A percentile compares a stretch with the other conserved stretches of the same genome.
Evolutionary conservation across 2,113 vertebrate genomes (phyloP).

Genomic region (Sprattus sprattus): DNA sequence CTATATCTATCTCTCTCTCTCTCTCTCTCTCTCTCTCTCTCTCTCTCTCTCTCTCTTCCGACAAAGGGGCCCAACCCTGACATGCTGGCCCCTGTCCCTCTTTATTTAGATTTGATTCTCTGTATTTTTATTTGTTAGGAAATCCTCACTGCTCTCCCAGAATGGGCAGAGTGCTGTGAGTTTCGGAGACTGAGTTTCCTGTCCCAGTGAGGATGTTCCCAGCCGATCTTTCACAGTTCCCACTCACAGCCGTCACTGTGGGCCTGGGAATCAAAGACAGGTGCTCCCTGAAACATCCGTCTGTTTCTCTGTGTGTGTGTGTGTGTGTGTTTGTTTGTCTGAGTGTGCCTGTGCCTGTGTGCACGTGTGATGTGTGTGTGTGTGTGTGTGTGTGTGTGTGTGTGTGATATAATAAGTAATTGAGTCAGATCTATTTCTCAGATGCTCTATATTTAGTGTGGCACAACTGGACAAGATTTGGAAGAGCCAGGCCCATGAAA

Average conservation of each 20-base stretch:
- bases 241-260: constrained; percentile 7
- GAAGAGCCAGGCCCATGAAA: constrained; percentile 48
- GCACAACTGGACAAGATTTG: constrained; percentile 50
- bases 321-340: constrained; percentile 15
- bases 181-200: constrained; percentile 42
- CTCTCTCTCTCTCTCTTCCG: background rate
- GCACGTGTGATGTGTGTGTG: background rate
- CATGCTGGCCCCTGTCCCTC: constrained; percentile 31
- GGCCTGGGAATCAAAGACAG: constrained; percentile 27
- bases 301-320: background rate
- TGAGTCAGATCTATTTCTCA: constrained; percentile 47
- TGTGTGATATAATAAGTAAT: constrained; percentile 43
- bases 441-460: constrained; percentile 43
- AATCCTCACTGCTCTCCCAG: constrained; percentile 48
- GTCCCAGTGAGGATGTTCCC: constrained; percentile 41
- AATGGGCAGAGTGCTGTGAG: constrained; percentile 31
- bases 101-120: constrained; percentile 45
- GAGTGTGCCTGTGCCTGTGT: constrained; percentile 21
- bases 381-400: background rate
- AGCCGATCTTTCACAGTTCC: constrained; percentile 40
- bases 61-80: constrained; percentile 33
- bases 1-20: constrained; percentile 13
- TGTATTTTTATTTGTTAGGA: constrained; percentile 50
- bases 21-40: background rate
- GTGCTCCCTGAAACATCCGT: constrained; percentile 38